Base-by-base conservation (phyloP, 2,888 invertebrate genomes). In the Hypolimnas misippus region DNA sequence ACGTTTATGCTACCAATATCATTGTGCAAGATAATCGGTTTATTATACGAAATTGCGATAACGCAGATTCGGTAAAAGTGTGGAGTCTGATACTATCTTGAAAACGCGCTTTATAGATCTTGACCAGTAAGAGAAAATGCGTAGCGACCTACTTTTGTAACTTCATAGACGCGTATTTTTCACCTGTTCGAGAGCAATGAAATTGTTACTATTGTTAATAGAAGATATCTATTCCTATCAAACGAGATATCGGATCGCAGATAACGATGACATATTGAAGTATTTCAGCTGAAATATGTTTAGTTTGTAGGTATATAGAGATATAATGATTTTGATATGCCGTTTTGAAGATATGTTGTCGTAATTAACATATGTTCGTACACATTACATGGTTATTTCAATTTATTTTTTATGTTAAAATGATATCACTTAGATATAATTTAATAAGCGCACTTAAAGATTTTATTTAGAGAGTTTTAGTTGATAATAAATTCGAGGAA, bases 221-320 rank as follows among this genome's bases (percentile, higher is more conserved):
- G 17, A 16, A 53, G 17, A 16, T 61, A 52, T 63, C 44, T 63
- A 55, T 46, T 55, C n/a, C 44, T 67, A 67, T 67, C 60, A 50
- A 35, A 40, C 42, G 38, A 59, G 52, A 65, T 63, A 60, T 55
- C 63, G 55, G 57, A 65, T 21, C 59, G 38, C 33, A 63, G 69
- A 71, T 71, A 66, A 68, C 57, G 63, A 50, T 70, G 71, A 71
- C 64, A 62, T 66, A 68, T 70, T 63, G 65, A 62, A 62, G 65
- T 56, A 50, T 51, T 55, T 55, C 54, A 38, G 54, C 29, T 42
- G 54, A 33, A 56, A 35, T 53, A 16, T 29, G 16, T 64, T 35
- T 49, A n/a, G 46, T 52, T 57, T 57, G 29, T 53, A 25, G 29
- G 14, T 5, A 25, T 51, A 33, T 25, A 10, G 31, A 57, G 53